phyloP scores from a whole-genome alignment of 2,113 vertebrate genomes.

The Rhagologus leucostigma region DNA sequence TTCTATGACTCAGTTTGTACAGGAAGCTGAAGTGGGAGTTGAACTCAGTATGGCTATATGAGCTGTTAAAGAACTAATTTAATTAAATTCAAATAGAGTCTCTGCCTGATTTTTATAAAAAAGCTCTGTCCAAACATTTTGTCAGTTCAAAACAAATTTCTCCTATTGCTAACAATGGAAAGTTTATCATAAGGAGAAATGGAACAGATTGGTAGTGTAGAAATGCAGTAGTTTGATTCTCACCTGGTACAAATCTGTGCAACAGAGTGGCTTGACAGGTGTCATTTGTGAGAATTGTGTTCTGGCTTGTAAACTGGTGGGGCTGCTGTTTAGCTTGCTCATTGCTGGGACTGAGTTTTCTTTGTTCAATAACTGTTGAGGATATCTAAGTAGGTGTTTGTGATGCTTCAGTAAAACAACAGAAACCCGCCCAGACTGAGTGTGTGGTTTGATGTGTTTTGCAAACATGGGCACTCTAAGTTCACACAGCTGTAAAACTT shows the following conservation, averaged over 20 bases:
- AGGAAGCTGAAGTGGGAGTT: background rate
- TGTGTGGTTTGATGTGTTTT: slow-evolving; percentile 52
- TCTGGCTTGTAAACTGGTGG: slow-evolving; percentile 15
- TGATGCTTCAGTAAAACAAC: slow-evolving; percentile 36
- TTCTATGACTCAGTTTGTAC: background rate
- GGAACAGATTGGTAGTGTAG: background rate
- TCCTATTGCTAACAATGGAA: background rate
- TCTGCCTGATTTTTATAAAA: background rate
- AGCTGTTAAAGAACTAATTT: background rate
- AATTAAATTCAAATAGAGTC: background rate
- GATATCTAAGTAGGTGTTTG: slow-evolving; percentile 31
- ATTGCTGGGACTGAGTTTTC: background rate
- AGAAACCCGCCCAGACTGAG: background rate
- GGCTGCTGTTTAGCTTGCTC: background rate
- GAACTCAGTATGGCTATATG: background rate
- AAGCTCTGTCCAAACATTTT: background rate
- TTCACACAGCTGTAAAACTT: slow-evolving; percentile 55
- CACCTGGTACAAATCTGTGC: background rate
- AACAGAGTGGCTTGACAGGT: background rate
- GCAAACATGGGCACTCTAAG: slow-evolving; percentile 34
- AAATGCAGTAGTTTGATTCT: background rate
- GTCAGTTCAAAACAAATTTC: background rate
- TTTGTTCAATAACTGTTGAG: background rate
- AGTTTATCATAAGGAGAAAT: background rate
- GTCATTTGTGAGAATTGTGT: background rate